These are phyloP conservation scores for Xyliphius kryptos DNA, from an alignment of 2,113 vertebrate genomes.

Conservation along the genomic window DNA sequence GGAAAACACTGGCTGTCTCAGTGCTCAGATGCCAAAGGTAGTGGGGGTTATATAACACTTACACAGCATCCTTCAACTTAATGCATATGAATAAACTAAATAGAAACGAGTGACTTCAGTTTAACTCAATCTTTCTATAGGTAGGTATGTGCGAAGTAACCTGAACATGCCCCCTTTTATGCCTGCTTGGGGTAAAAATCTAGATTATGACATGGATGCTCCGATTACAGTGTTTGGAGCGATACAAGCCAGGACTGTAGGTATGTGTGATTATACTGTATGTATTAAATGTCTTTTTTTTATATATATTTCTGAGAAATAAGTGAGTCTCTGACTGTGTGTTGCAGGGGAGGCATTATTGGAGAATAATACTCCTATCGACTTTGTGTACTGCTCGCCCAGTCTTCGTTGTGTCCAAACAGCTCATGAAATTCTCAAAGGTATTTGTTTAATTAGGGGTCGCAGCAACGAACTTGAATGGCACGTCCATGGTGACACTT, in stretches of 20 bases:
- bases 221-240: constrained; percentile 95
- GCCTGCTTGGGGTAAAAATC: constrained; percentile 77
- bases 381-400: constrained; percentile 90
- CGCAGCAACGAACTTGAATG: too few species aligned
- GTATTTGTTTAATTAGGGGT: too few species aligned
- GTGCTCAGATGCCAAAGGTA: constrained; percentile 95
- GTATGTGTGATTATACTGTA: constrained; percentile 37
- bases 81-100: too few species aligned
- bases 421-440: constrained; percentile 88
- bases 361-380: constrained; percentile 78
- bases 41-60: too few species aligned
- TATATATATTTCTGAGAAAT: background rate
- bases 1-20: constrained; percentile 95
- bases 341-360: constrained; percentile 84
- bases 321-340: constrained; percentile 8
- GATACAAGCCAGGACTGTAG: constrained; percentile 84
- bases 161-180: constrained; percentile 90
- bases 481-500: too few species aligned
- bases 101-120: background rate
- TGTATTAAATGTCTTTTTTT: constrained; percentile 30
- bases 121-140: constrained; percentile 24
- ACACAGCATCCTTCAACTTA: background rate
- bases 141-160: constrained; percentile 85
- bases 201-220: constrained; percentile 88
- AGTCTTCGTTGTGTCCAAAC: constrained; percentile 95